Evolutionary conservation across 2,113 vertebrate genomes (phyloP), one percentile per base, ranked within the genome.

Genomic region (Ascaphus truei): DNA sequence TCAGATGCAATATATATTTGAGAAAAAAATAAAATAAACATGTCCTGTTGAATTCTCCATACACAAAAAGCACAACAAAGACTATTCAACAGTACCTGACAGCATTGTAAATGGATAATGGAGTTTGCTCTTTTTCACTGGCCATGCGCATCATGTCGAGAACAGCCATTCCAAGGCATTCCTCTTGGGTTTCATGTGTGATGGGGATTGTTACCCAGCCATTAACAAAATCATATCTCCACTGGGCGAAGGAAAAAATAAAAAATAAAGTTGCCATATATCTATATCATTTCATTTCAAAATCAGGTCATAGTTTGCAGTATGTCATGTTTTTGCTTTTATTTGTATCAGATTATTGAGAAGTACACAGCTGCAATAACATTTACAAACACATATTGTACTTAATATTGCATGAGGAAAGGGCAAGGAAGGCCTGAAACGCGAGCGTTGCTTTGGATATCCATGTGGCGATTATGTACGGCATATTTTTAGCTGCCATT

Each of bases 131-230:
- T 4, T 82, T 93, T 77, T 98, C 95, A 85, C 96, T 97, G 50
- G 95, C 96, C 41, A 98, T 85, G 77, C 96, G 92, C 95, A 99
- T 96, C 88, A 99, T 98, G 85, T 99, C 96, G 45, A 99, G 79
- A 58, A 98, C 96, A 1, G 95, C 96, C 93, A 99, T 90, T n/a
- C 96, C 96, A 71, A 99, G 86, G 79, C 95, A 99, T 77, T 99
- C 96, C 81, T 98, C 96, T 79, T 98, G 96, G 10, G 90, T 90
- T 84, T 98, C 94, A 0, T 98, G 94, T 79, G 84, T 96, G 65
- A 97, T 84, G 2, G 93, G 87, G 64, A 98, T 82, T 22, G 84
- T 85, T 59, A 95, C 79, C 85, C 84, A 90, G 9, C 92, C 93
- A 31, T 88, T 84, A 33, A 99, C 86, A 83, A 96, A 98, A 83